Percentiles rank a stretch among this genome's conserved stretches.
Conservation (phyloP, 2,888 invertebrate species). For the Exocentrus adspersus region DNA sequence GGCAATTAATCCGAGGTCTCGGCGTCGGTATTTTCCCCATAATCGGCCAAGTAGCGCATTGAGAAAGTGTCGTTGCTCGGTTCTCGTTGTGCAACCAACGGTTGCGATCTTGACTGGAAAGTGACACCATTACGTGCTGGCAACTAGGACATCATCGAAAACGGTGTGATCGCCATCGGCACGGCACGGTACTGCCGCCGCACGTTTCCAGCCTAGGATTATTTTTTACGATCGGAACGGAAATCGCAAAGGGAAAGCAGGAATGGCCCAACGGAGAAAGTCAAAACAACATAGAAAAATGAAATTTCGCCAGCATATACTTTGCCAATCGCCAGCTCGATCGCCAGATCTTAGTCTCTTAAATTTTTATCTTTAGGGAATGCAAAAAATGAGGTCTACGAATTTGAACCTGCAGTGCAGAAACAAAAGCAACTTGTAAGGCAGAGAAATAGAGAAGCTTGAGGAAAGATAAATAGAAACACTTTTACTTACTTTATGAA, state of each 20-base stretch:
- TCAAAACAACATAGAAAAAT: too few relatives aligned
- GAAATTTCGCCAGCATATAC: too few relatives aligned
- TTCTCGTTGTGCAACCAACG: constrained; percentile 56
- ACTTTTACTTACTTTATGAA: too few relatives aligned
- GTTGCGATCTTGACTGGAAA: constrained; percentile 59
- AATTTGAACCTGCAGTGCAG: too few relatives aligned
- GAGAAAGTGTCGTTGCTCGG: constrained; percentile 50
- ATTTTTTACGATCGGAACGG: background rate
- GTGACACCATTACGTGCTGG: constrained; percentile 58
- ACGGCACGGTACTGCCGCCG: background rate
- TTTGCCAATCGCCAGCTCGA: too few relatives aligned
- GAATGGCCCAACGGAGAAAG: background rate
- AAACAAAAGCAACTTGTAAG: too few relatives aligned
- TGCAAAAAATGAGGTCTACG: too few relatives aligned
- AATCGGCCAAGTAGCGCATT: constrained; percentile 1
- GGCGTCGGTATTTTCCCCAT: background rate
- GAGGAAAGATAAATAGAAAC: too few relatives aligned
- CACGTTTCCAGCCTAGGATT: background rate
- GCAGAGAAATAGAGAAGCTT: too few relatives aligned
- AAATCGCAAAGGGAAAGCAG: background rate
- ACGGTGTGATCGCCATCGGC: constrained; percentile 6
- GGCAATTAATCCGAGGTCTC: background rate
- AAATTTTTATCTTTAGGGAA: too few relatives aligned
- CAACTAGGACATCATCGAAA: constrained; percentile 55
- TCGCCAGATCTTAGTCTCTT: too few relatives aligned